Evolutionary conservation across 2,113 vertebrate species (phyloP).

Genomic region (Cnemophilus loriae): DNA sequence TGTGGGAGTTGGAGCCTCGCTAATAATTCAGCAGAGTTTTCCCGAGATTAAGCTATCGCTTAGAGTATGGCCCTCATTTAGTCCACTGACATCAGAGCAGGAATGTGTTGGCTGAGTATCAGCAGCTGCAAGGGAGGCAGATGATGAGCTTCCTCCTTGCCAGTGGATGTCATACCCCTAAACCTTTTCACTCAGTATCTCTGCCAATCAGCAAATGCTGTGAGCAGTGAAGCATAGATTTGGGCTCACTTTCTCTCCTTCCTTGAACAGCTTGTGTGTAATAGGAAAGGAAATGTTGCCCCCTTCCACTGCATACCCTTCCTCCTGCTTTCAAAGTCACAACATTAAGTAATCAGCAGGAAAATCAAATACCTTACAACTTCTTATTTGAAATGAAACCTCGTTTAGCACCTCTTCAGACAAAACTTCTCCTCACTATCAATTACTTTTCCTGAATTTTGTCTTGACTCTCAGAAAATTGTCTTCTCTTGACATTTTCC

Average conservation of each 20-base stretch:
- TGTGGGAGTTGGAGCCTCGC: background rate
- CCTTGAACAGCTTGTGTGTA: background rate
- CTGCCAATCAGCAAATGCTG: background rate
- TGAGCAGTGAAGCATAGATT: background rate
- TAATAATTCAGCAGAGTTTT: slow-evolving; percentile 41
- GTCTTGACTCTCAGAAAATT: background rate
- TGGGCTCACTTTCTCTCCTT: background rate
- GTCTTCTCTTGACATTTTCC: background rate
- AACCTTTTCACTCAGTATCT: background rate
- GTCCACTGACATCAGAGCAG: slow-evolving; percentile 8
- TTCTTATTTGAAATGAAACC: background rate
- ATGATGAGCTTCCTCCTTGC: background rate
- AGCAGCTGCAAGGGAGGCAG: slow-evolving; percentile 7
- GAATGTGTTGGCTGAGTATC: background rate
- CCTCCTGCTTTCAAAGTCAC: background rate
- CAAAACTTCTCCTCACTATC: background rate
- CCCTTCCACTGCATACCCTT: background rate
- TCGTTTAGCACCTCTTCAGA: background rate
- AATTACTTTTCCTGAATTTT: background rate
- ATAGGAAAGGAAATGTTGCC: background rate
- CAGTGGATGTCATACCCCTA: background rate
- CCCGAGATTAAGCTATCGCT: slow-evolving; percentile 34
- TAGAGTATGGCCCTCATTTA: background rate
- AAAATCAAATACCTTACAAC: background rate
- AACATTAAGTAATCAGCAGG: background rate